Conservation (phyloP, 64 coral and sea anemone genomes). For the Anthopleura sola region DNA sequence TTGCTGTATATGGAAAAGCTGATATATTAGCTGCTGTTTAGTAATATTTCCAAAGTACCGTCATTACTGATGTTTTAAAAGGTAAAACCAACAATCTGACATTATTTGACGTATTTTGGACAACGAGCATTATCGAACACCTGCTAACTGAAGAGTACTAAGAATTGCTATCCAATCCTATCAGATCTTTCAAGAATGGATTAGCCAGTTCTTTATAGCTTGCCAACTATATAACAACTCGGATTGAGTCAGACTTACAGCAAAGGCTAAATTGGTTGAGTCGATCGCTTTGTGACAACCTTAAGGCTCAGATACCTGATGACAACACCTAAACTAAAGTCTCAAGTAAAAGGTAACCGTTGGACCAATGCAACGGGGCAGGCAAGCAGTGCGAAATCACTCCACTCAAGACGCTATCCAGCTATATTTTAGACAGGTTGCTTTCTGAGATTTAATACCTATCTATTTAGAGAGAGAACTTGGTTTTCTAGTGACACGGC, state of each 20-base stretch:
- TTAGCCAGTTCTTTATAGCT: background rate
- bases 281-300: background rate
- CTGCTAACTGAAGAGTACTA: background rate
- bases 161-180: background rate
- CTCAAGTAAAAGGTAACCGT: background rate
- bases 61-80: background rate
- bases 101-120: background rate
- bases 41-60: background rate
- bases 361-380: background rate
- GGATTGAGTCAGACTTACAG: background rate
- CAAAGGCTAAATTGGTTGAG: background rate
- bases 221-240: background rate
- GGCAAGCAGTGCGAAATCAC: too few species aligned
- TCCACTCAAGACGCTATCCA: too few species aligned
- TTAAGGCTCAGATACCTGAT: background rate
- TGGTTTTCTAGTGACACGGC: background rate
- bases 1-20: background rate
- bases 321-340: background rate
- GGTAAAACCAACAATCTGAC: background rate
- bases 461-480: too few species aligned
- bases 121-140: conserved; percentile 13
- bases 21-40: background rate
- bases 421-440: too few species aligned
- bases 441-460: background rate
- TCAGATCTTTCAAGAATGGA: background rate